Evolutionary conservation across 2,113 vertebrate species (phyloP).

Genomic region (Lontra canadensis): DNA sequence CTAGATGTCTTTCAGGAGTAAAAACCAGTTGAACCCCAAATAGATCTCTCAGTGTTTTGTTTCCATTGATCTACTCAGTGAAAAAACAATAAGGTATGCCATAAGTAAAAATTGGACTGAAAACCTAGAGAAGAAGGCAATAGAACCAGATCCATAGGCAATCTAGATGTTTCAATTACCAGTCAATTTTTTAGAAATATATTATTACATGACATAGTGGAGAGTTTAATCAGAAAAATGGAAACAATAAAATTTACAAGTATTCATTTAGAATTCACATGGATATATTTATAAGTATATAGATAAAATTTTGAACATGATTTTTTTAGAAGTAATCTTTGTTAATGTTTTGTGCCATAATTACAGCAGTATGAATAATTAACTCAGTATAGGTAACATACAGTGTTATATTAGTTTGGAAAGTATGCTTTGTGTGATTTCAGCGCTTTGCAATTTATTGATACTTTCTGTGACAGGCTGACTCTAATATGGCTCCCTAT

Average conservation of each 20-base stretch:
- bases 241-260: background rate
- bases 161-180: background rate
- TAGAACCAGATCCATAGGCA: background rate
- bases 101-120: background rate
- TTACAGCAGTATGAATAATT: background rate
- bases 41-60: background rate
- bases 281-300: background rate
- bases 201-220: background rate
- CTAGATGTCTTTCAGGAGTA: background rate
- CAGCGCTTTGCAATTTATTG: background rate
- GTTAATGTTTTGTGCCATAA: background rate
- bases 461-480: background rate
- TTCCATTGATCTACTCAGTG: background rate
- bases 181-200: background rate
- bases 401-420: background rate
- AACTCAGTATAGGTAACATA: background rate
- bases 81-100: background rate
- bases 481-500: background rate
- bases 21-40: background rate
- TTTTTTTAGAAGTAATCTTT: background rate
- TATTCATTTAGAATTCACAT: background rate
- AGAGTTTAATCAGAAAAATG: background rate
- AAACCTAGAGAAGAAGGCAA: background rate
- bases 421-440: background rate
- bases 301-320: background rate